Evolutionary conservation across 53 echinoderm and acorn worm species (phyloP), one percentile per base, ranked within the genome.

Genomic region (Holothuria leucospilota): DNA sequence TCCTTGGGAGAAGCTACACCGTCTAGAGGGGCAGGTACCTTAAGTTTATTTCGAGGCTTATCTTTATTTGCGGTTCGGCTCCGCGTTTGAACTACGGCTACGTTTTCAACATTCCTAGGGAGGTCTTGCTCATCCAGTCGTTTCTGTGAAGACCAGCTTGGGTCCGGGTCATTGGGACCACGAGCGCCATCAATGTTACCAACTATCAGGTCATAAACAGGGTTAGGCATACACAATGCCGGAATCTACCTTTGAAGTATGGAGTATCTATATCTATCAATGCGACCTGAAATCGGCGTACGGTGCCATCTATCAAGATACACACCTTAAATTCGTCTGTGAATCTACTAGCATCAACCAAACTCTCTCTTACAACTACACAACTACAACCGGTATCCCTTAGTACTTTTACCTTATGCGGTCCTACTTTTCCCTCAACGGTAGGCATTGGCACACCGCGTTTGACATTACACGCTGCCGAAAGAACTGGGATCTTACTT

Each of bases 371-470:
- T 29, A 85, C 86, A 0, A 90, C 90, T 2, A 90, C 80, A 62
- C 80, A 74, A 26, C 78, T 90, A 41, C 85, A 85, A 0, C 90
- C 90, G 20, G 68, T 85, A 73, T 90, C 90, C 39, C 85, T 56
- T 13, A 90, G 70, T 16, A 79, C 79, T 6, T 24, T 38, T 5
- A 90, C 90, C 66, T 34, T 41, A 9, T 65, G 24, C 39, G 40
- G 11, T 20, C 30, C 84, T 24, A 84, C 21, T 9, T 24, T 59
- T 6, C 84, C 66, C 5, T 20, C 66, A 34, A 63, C 2, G 28
- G 61, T 65, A 18, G 38, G 84, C 52, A 84, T 77, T 6, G 6
- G 20, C 5, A 27, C 28, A 28, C 5, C 38, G n/a, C n/a, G n/a
- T 29, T 71, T 8, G 7, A 6, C 63, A 11, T 63, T 13, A 63